Evolutionary conservation across 2,113 vertebrate species (phyloP).

Genomic region (Semnornis frantzii): DNA sequence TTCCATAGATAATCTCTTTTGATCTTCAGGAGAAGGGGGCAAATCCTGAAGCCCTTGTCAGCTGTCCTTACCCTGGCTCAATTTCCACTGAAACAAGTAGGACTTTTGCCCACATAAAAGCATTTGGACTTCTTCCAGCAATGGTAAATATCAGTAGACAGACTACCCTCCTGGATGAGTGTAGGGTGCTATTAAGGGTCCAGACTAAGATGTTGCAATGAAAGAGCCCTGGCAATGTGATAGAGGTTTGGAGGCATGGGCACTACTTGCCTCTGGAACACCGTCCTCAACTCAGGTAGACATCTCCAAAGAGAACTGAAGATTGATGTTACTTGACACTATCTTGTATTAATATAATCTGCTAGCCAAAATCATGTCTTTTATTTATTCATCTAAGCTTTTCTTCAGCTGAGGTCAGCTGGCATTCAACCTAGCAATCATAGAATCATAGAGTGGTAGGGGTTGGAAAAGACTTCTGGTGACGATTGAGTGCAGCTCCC

Average conservation of each 20-base stretch:
- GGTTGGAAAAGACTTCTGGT: too few relatives aligned
- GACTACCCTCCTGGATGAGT: not conserved
- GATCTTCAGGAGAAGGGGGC: not conserved
- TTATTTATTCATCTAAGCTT: not conserved
- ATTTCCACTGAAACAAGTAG: not conserved
- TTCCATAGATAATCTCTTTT: not conserved
- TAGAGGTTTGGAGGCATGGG: not conserved
- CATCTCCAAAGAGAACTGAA: not conserved
- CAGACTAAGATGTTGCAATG: not conserved
- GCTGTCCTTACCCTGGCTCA: not conserved
- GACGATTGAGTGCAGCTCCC: too few relatives aligned
- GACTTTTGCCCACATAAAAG: not conserved
- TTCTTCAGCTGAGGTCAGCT: not conserved
- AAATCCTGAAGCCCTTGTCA: not conserved
- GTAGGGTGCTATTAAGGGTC: not conserved
- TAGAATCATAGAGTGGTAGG: too few relatives aligned
- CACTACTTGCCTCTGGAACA: not conserved
- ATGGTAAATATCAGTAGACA: not conserved
- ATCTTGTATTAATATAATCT: not conserved
- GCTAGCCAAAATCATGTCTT: not conserved
- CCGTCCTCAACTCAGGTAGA: not conserved
- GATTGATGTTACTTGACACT: not conserved
- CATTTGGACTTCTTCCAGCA: not conserved
- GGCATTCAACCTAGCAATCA: not conserved
- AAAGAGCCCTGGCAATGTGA: not conserved